Percentiles rank a stretch among this genome's conserved stretches.
These are phyloP conservation scores for Neodiprion lecontei DNA, from an alignment of 1,140 invertebrate genomes.

Conservation along the genomic window DNA sequence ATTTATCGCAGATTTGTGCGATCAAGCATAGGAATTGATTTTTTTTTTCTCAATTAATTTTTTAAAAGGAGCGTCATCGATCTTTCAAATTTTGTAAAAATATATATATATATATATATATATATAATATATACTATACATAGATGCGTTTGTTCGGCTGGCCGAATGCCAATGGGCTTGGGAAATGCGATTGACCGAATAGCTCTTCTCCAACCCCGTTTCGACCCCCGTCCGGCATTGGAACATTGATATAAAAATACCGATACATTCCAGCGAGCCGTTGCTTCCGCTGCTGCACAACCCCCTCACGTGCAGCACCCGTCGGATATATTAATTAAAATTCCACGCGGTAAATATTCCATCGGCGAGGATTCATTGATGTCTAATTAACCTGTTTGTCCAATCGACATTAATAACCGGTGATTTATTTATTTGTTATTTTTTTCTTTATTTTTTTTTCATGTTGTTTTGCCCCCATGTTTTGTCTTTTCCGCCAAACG, in stretches of 20 bases:
- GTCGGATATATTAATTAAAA: slow-evolving; percentile 1
- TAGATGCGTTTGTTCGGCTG: neutral
- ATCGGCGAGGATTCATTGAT: neutral
- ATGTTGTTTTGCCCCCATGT: too few species aligned
- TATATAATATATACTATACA: too few species aligned
- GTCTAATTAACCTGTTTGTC: neutral
- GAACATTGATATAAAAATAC: slow-evolving; percentile 1
- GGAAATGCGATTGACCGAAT: neutral
- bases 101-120: too few species aligned
- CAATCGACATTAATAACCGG: neutral
- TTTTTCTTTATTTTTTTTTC: too few species aligned
- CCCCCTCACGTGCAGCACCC: neutral
- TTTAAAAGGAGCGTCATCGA: too few species aligned
- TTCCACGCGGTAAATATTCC: neutral
- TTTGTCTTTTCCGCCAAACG: too few species aligned
- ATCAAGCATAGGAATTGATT: neutral
- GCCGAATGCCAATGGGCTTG: neutral
- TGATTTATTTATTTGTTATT: too few species aligned
- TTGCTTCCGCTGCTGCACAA: neutral
- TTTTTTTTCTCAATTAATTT: neutral
- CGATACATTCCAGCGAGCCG: slow-evolving; percentile 4
- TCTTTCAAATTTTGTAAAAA: too few species aligned
- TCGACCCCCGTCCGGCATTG: neutral
- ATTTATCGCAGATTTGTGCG: too few species aligned
- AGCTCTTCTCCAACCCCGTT: neutral